A percentile compares a stretch with the other conserved stretches of the same genome.
phyloP scores from a whole-genome alignment of 2,113 vertebrate species.

The Ctenomys sociabilis region DNA sequence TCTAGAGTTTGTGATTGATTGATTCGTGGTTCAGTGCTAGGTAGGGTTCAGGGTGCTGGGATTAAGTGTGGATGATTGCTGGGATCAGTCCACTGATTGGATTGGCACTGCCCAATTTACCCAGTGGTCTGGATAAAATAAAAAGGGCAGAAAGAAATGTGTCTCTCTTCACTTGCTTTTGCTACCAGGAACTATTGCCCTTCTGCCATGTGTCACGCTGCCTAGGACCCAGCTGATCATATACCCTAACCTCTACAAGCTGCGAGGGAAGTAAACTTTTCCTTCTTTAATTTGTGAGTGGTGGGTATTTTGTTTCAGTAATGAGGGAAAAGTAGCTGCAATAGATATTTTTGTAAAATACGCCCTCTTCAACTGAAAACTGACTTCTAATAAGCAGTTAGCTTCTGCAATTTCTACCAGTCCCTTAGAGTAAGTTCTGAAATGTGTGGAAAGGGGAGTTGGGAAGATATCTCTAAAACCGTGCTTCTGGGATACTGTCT shows the following conservation, averaged over 20 bases:
- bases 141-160: neutral
- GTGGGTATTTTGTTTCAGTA: neutral
- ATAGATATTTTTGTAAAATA: neutral
- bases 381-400: neutral
- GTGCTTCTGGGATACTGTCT: neutral
- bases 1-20: neutral
- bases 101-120: neutral
- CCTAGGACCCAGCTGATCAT: neutral
- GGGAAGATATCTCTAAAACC: neutral
- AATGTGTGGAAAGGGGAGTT: neutral
- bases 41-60: neutral
- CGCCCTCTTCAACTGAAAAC: neutral
- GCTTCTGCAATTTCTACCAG: neutral
- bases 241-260: neutral
- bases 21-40: neutral
- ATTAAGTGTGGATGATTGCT: neutral
- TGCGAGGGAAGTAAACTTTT: neutral
- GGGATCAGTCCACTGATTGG: neutral
- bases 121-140: neutral
- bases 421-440: neutral
- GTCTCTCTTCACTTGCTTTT: neutral
- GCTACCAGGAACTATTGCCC: neutral
- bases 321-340: neutral
- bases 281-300: neutral
- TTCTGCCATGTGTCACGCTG: neutral